Conservation (phyloP, 2,888 invertebrate genomes). For the Troides helena region DNA sequence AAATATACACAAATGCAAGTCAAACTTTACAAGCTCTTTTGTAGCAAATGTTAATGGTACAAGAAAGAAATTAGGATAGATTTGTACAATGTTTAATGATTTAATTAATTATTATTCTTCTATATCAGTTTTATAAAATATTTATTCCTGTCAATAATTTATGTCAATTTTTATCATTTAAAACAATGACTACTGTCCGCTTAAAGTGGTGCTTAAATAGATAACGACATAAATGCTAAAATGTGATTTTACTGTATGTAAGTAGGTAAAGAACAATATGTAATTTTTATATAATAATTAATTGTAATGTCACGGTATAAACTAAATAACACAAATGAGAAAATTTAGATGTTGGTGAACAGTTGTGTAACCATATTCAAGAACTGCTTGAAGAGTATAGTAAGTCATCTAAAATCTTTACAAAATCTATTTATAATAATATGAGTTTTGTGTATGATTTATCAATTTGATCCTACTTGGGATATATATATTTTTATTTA, state of each 20-base stretch:
- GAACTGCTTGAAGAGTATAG: constrained; percentile 88
- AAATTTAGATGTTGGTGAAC: constrained; percentile 81
- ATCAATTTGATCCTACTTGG: no score
- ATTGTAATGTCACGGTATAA: not conserved
- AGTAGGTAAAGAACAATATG: constrained; percentile 25
- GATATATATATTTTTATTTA: no score
- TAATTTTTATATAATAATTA: not conserved
- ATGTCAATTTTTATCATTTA: constrained; percentile 30
- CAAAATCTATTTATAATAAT: not conserved
- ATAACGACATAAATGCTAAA: constrained; percentile 22
- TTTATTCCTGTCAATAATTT: constrained; percentile 14
- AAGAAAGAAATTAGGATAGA: not conserved
- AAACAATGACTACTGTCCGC: constrained; percentile 43
- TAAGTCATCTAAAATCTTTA: constrained; percentile 61
- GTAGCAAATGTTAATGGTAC: no score
- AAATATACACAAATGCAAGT: no score
- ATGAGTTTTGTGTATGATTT: not conserved
- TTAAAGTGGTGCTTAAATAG: constrained; percentile 64
- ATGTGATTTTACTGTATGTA: constrained; percentile 37
- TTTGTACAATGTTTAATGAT: not conserved
- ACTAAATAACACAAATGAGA: not conserved
- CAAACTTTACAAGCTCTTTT: no score
- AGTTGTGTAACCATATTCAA: constrained; percentile 84
- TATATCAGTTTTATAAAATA: not conserved
- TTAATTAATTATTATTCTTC: not conserved